Evolutionary conservation across 2,797 vertebrate genomes (phyloP).

Genomic region (Falco berigora): DNA sequence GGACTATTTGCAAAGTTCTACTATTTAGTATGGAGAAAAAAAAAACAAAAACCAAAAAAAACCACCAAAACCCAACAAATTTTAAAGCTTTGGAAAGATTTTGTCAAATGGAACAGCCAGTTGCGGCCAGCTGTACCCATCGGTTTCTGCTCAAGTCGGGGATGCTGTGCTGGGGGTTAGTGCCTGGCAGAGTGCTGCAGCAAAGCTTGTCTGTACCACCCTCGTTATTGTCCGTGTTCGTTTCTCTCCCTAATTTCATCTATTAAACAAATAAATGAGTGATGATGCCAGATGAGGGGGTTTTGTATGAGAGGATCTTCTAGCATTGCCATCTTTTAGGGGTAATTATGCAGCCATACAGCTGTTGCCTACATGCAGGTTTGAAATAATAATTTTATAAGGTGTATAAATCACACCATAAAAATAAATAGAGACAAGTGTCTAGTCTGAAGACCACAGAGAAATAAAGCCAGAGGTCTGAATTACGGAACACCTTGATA

Average conservation of each 20-base stretch:
- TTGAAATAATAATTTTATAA: slow-evolving; percentile 26
- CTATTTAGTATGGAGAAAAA: background rate
- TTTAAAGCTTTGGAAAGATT: background rate
- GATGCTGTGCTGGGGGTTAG: background rate
- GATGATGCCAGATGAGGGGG: background rate
- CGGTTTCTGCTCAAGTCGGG: background rate
- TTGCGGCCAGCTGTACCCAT: background rate
- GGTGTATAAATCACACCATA: background rate
- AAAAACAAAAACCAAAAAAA: too few relatives aligned
- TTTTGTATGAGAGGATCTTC: background rate
- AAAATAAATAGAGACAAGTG: background rate
- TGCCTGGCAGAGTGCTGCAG: background rate
- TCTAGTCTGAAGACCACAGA: background rate
- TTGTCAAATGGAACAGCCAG: background rate
- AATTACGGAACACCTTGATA: background rate
- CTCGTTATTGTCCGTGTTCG: background rate
- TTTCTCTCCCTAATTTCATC: slow-evolving; percentile 28
- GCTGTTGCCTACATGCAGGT: slow-evolving; percentile 32
- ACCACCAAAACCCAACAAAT: background rate
- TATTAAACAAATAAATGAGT: slow-evolving; percentile 52
- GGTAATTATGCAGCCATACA: slow-evolving; percentile 28
- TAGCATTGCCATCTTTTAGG: background rate
- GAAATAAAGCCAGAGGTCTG: background rate
- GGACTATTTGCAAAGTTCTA: background rate
- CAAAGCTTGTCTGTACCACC: background rate